phyloP scores from a whole-genome alignment of 2,113 vertebrate genomes.

The Xenus cinereus region DNA sequence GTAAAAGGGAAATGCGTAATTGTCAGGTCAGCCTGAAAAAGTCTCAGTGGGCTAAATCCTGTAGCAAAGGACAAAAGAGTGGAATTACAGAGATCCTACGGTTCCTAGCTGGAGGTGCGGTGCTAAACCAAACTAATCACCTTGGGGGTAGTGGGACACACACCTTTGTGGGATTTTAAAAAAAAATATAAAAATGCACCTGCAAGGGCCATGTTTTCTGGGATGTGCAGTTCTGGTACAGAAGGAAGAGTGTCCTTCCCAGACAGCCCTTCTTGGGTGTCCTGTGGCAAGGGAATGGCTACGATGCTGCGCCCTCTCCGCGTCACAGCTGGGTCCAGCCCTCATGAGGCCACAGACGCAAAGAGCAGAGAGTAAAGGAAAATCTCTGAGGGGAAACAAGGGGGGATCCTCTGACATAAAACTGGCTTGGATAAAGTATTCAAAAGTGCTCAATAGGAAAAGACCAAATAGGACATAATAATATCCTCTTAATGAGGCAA shows the following conservation, averaged over 20 bases:
- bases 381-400: not conserved
- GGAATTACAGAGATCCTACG: not conserved
- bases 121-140: not conserved
- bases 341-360: not conserved
- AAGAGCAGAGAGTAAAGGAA: not conserved
- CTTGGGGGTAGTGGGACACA: fast-evolving
- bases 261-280: not conserved
- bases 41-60: not conserved
- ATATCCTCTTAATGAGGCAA: constrained; percentile 43
- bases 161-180: not conserved
- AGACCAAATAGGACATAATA: not conserved
- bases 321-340: not conserved
- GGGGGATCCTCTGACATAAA: not conserved
- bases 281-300: not conserved
- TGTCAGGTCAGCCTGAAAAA: not conserved
- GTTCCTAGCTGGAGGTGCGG: not conserved
- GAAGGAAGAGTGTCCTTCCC: not conserved
- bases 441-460: not conserved
- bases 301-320: not conserved
- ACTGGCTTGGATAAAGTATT: not conserved
- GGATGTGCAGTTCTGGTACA: not conserved
- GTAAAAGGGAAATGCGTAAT: not conserved
- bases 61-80: not conserved
- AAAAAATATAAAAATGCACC: not conserved
- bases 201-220: not conserved